A percentile compares a stretch with the other conserved stretches of the same genome.
Conservation (phyloP, 1,140 invertebrate genomes). For the Belonocnema kinseyi region DNA sequence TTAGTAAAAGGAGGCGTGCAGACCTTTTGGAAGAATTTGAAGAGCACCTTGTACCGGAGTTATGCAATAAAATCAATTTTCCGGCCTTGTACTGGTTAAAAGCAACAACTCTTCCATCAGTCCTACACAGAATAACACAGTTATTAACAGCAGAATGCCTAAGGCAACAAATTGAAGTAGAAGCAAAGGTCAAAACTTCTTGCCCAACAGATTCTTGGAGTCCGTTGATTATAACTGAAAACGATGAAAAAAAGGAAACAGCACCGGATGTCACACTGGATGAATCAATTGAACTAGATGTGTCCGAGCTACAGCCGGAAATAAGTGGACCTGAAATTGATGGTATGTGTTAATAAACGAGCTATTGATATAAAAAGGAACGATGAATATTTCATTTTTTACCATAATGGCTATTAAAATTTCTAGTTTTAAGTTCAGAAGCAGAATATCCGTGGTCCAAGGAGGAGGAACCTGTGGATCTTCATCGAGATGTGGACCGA, state of each 20-base stretch:
- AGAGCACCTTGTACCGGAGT: conserved; percentile 92
- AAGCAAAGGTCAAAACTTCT: conserved; percentile 62
- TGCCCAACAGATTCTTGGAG: conserved; percentile 55
- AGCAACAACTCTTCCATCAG: conserved; percentile 89
- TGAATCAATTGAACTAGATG: conserved; percentile 39
- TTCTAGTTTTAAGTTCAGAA: conserved; percentile 55
- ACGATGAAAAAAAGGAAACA: conserved; percentile 33
- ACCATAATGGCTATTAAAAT: conserved; percentile 27
- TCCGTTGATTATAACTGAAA: conserved; percentile 46
- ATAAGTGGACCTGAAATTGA: conserved; percentile 50
- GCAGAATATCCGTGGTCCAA: conserved; percentile 74
- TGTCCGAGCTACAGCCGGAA: conserved; percentile 31
- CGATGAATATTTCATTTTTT: not conserved
- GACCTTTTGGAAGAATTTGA: conserved; percentile 78
- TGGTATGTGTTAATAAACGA: conserved; percentile 42
- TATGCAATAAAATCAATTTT: conserved; percentile 90
- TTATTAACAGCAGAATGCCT: conserved; percentile 90
- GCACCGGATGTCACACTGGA: conserved; percentile 39
- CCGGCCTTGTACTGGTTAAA: conserved; percentile 94
- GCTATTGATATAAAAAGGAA: no score
- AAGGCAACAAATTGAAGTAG: conserved; percentile 77
- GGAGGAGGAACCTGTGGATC: conserved; percentile 81
- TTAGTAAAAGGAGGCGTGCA: conserved; percentile 73
- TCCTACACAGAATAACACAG: conserved; percentile 87
- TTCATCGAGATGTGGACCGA: conserved; percentile 78